Evolutionary conservation across 2,113 vertebrate genomes (phyloP).

Genomic region (Centropus bengalensis): DNA sequence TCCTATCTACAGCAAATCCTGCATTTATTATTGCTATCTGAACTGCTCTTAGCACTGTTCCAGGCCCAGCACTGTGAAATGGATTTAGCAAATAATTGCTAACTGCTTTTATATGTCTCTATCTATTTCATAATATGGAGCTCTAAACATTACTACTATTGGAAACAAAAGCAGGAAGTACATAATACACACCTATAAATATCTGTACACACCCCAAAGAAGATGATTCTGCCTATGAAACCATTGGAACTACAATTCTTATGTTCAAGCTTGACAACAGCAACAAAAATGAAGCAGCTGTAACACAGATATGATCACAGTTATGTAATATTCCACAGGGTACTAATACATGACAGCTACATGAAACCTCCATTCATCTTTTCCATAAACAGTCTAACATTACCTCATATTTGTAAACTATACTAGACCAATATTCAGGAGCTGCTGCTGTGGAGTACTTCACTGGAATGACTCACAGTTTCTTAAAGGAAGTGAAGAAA

Average conservation of each 20-base stretch:
- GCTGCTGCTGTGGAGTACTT: not conserved
- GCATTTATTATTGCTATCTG: not conserved
- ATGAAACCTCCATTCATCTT: not conserved
- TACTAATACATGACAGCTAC: not conserved
- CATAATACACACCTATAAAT: not conserved
- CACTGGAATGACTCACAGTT: not conserved
- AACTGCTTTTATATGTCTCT: not conserved
- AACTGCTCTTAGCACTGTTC: not conserved
- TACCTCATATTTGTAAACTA: not conserved
- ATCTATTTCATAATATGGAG: not conserved
- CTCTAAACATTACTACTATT: not conserved
- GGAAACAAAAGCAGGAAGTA: not conserved
- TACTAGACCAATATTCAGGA: not conserved
- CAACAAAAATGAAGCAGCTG: not conserved
- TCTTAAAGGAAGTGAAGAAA: not conserved
- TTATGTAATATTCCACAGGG: rapidly evolving
- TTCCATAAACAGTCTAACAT: not conserved
- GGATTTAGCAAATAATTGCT: not conserved
- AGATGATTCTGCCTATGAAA: not conserved
- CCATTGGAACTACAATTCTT: not conserved
- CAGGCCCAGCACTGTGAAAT: rapidly evolving
- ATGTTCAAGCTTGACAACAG: not conserved
- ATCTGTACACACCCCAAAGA: not conserved
- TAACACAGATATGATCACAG: not conserved
- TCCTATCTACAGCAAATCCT: not conserved